Base-by-base conservation (phyloP, 1,140 invertebrate species). In the Hyphantria cunea region DNA sequence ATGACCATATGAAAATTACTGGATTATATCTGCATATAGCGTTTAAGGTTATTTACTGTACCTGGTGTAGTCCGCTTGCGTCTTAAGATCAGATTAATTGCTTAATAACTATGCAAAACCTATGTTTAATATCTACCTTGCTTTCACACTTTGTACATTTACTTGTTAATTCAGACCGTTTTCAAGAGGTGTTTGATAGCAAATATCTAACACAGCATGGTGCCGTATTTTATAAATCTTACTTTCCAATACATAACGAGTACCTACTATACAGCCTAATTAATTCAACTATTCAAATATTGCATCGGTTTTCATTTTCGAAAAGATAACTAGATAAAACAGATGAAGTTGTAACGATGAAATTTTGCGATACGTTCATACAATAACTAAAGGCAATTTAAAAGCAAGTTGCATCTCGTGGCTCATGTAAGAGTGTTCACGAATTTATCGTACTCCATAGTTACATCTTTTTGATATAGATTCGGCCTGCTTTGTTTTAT, bases 161-260 rank as follows among this genome's bases (percentile, higher is more conserved):
- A 48, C 45, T 44, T 58, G 33, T 58, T 58, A 58, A 58, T 58
- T 45, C 33, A 12, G 42, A 31, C 7, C 53, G 42, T 48, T 58
- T 49, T 37, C 45, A 58, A 44, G 39, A 15, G 15, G 45, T 17
- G 13, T 41, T 14, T 48, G 55, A 58, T 49, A 58, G 44, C 33
- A 15, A 48, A 48, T 49, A 58, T 49, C 45, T 48, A 39, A 58
- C 55, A 6, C 55, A 58, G 55, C 55, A 33, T 58, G 45, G 45
- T 58, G 48, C 55, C 45, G 55, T 48, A 49, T 44, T 58, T 48
- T 49, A 58, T 58, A 58, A 58, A 58, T 58, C 55, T 58, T 58
- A 58, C 55, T 58, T 58, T 58, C 55, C 33, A 49, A 58, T 49
- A 48, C 25, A 39, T 58, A 58, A 58, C 55, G 44, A 58, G 55